phyloP scores from a whole-genome alignment of 2,888 invertebrate genomes.

The Parnassius apollo region DNA sequence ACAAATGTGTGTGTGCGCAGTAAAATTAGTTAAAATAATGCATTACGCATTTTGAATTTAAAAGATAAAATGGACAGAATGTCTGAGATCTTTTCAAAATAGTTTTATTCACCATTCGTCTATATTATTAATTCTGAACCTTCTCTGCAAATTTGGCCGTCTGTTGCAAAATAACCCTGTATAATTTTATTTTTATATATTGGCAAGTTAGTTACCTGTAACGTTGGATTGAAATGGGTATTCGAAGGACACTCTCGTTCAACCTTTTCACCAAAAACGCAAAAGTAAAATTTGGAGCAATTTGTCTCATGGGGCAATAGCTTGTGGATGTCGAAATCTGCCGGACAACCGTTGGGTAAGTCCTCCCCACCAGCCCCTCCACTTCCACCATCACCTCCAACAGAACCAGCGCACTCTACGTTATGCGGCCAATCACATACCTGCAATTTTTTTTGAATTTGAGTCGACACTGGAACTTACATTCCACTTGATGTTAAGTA shows the following conservation, averaged over 20 bases:
- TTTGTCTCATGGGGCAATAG: constrained; percentile 51
- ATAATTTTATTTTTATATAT: too few species aligned
- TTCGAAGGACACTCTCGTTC: constrained; percentile 41
- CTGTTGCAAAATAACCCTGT: too few species aligned
- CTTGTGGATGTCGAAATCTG: constrained; percentile 41
- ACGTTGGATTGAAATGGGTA: constrained; percentile 43
- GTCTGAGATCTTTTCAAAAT: too few species aligned
- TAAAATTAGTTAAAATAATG: too few species aligned
- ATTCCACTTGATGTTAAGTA: too few species aligned
- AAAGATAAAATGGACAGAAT: too few species aligned
- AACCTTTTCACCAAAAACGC: constrained; percentile 42
- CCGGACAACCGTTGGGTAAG: constrained; percentile 51
- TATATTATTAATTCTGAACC: too few species aligned
- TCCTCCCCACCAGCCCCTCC: constrained; percentile 10
- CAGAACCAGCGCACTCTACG: constrained; percentile 27
- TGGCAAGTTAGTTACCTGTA: constrained; percentile 2
- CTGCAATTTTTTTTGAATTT: constrained; percentile 20
- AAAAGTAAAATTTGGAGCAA: constrained; percentile 49
- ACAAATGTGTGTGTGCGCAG: too few species aligned
- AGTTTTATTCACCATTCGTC: too few species aligned
- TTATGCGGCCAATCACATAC: constrained; percentile 34
- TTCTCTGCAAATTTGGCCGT: too few species aligned
- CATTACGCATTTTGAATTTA: too few species aligned
- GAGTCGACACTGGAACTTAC: too few species aligned
- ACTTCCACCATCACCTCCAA: constrained; percentile 9